Evolutionary conservation across 2,888 invertebrate genomes (phyloP).

Genomic region (Lottia gigantea): DNA sequence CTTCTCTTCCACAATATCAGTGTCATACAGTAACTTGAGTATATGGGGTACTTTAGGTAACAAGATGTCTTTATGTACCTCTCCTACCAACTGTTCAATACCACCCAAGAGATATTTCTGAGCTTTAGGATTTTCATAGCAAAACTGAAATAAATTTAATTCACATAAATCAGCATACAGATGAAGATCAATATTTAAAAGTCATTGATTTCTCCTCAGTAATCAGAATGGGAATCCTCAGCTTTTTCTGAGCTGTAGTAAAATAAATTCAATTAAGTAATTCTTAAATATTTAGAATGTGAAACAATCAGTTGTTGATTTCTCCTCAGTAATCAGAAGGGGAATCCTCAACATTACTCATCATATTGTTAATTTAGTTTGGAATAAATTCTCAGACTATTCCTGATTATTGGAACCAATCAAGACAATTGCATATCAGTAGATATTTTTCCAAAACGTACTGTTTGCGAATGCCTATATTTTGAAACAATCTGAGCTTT

Average conservation of each 20-base stretch:
- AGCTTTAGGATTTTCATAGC: slow-evolving; percentile 68
- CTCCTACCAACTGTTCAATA: slow-evolving; percentile 88
- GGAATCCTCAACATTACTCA: slow-evolving; percentile 8
- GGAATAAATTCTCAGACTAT: too few relatives aligned
- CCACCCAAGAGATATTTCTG: slow-evolving; percentile 90
- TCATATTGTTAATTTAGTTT: too few relatives aligned
- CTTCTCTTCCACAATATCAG: slow-evolving; percentile 94
- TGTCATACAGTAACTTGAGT: slow-evolving; percentile 92
- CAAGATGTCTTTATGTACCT: slow-evolving; percentile 78
- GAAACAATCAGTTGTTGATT: slow-evolving; percentile 5
- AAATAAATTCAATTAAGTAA: too few relatives aligned
- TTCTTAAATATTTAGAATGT: too few relatives aligned
- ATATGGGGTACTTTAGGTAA: slow-evolving; percentile 90
- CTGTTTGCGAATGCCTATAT: too few relatives aligned
- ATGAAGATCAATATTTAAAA: background rate
- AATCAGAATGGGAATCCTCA: slow-evolving; percentile 1
- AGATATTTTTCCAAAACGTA: too few relatives aligned
- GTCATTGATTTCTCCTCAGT: background rate
- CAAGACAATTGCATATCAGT: too few relatives aligned
- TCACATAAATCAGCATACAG: too few relatives aligned
- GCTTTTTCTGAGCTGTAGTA: too few relatives aligned
- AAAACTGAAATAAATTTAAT: slow-evolving; percentile 60
- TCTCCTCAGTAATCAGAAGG: slow-evolving; percentile 3
- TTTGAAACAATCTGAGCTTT: too few relatives aligned
- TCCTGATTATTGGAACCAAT: too few relatives aligned